Base-by-base conservation (phyloP, 2,888 invertebrate species). In the Argyra leucocephala region DNA sequence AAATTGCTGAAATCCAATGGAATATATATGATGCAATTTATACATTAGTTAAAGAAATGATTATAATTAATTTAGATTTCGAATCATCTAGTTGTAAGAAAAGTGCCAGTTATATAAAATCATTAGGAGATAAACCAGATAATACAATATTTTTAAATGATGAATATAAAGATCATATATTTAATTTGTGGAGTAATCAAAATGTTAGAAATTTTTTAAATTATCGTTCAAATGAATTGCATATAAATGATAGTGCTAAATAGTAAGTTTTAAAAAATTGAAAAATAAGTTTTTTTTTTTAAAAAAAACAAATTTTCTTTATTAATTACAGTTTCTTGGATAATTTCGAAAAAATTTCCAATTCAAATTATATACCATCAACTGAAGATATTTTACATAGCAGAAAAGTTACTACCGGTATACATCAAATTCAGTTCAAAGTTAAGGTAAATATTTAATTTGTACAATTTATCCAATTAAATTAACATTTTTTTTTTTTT, bases 161-260 rank as follows among this genome's bases (percentile, higher is more conserved):
- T 15, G 87, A 87, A 73, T 91, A 91, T 75, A 88, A 85, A 73
- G 85, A 88, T 69, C 83, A 86, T 71, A 86, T 88, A 0, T 80
- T 85, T 71, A 76, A 75, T 2, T 75, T 90, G 1, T 91, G 91
- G 91, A 79, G 79, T 6, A 91, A 92, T 75, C 78, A 80, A 1
- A 90, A 88, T 0, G 85, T 91, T 2, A 83, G 86, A 73, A 83
- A 87, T 71, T 86, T 88, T 69, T 90, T 85, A 72, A 80, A 81
- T 70, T 48, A 48, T 48, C 81, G 89, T 72, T 87, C 89, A 0
- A 88, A 88, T 75, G 89, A 90, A 76, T 91, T 88, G 73, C 90
- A 90, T 73, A 80, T 91, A 2, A 85, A 91, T 60, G 91, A 91
- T 73, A 89, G 90, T 74, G 88, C 91, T 10, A 88, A 89, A 83